phyloP scores from a whole-genome alignment of 2,113 vertebrate species.

The Crocuta crocuta region DNA sequence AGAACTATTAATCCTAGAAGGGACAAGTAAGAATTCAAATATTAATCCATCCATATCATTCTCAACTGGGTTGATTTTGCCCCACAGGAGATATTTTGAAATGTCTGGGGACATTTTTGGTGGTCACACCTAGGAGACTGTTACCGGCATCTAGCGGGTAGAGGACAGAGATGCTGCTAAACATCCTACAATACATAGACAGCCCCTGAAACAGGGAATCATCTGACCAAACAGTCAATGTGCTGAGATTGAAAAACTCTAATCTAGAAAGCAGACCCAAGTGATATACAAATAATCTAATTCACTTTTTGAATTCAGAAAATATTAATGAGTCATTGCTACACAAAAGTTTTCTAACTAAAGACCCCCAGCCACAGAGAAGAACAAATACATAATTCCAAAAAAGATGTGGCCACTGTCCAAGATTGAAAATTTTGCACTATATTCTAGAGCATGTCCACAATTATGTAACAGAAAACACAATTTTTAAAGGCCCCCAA shows the following conservation, averaged over 20 bases:
- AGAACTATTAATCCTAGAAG: conserved; percentile 14
- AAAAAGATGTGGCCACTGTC: neutral
- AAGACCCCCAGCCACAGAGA: neutral
- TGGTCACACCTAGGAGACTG: neutral
- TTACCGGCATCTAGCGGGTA: neutral
- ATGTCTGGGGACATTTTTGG: neutral
- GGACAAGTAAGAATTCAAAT: neutral
- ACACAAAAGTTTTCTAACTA: neutral
- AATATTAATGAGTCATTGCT: neutral
- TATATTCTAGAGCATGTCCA: neutral
- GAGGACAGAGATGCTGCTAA: neutral
- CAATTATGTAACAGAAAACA: neutral
- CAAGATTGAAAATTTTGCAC: neutral
- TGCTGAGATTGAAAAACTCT: neutral
- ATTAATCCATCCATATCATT: neutral
- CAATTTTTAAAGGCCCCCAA: conserved; percentile 11
- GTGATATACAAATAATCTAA: neutral
- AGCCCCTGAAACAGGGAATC: neutral
- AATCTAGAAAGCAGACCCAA: neutral
- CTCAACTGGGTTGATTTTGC: neutral
- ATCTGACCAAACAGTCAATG: neutral
- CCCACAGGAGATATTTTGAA: neutral
- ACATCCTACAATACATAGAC: neutral
- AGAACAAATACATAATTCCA: neutral
- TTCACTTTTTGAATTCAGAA: conserved; percentile 3